A percentile compares a stretch with the other conserved stretches of the same genome.
These are phyloP conservation scores for Galaxea fascicularis DNA, from an alignment of 92 coral and sea anemone species.

Conservation along the genomic window DNA sequence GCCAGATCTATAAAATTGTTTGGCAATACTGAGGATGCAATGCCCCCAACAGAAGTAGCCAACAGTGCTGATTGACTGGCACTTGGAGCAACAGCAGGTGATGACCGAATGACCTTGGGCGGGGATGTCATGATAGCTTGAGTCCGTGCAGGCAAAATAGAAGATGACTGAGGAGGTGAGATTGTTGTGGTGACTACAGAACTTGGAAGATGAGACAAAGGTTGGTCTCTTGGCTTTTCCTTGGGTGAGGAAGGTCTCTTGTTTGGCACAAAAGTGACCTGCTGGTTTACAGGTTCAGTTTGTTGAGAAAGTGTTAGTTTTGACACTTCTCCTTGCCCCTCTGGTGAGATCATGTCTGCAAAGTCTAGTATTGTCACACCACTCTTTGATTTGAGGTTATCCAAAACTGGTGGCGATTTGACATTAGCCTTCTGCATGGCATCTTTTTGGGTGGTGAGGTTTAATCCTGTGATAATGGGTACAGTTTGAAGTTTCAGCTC, in stretches of 20 bases:
- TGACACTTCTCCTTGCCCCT: constrained; percentile 43
- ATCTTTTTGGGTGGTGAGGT: constrained; percentile 18
- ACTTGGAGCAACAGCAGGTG: constrained; percentile 20
- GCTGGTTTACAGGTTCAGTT: constrained; percentile 59
- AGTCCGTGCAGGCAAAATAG: constrained; percentile 61
- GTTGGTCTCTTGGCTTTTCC: constrained; percentile 47
- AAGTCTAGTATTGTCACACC: constrained; percentile 82
- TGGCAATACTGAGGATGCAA: constrained; percentile 48
- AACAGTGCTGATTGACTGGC: constrained; percentile 10
- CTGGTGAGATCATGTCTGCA: constrained; percentile 81
- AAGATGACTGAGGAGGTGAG: constrained; percentile 42
- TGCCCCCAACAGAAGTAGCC: constrained; percentile 23
- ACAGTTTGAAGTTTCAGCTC: constrained; percentile 51
- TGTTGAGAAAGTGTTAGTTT: constrained; percentile 57
- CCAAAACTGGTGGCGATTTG: constrained; percentile 38
- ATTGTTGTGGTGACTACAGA: constrained; percentile 62
- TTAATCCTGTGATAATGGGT: constrained; percentile 37
- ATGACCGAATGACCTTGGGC: constrained; percentile 42
- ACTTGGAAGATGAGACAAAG: constrained; percentile 57
- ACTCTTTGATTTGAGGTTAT: constrained; percentile 55
- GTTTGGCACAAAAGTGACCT: constrained; percentile 32
- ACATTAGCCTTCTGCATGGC: constrained; percentile 3
- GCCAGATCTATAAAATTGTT: constrained; percentile 68
- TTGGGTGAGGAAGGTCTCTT: constrained; percentile 66
- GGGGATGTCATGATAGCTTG: constrained; percentile 50